Base-by-base conservation (phyloP, 2,888 invertebrate species). In the Seira musarum region DNA sequence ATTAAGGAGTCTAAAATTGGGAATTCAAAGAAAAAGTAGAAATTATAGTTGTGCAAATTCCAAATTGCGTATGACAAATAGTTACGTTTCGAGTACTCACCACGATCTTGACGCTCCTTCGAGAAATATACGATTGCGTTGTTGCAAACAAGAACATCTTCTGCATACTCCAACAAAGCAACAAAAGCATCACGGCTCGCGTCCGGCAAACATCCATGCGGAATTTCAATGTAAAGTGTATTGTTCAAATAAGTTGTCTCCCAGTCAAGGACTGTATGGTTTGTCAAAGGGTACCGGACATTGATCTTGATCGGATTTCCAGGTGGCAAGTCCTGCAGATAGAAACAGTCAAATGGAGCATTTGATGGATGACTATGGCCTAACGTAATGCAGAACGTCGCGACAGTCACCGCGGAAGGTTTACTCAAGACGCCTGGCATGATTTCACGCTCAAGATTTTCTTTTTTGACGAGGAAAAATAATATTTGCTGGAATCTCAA, bases 181-280 rank as follows among this genome's bases (percentile, higher is more conserved):
- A 98, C 93, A 90, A 98, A 97, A 86, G 96, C 96, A 90, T 98
- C 96, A 90, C 97, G 96, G 87, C 97, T 97, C 87, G 97, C 95
- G 88, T 94, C 96, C 2, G 96, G 94, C 85, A 95, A 92, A 85
- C 97, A 92, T 82, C 94, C 93, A 82, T 93, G 92, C 66, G 97
- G 97, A 88, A 98, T 92, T 86, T 96, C 95, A 87, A 98, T 94
- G 90, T 96, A 98, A 87, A 98, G 92, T 86, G 93, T 93, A 83
- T 93, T 93, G 83, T 93, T 92, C 87, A 93, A 91, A 87, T 94
- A 92, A 89, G 95, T 93, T 86, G 96, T 94, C 89, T 96, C 95
- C 96, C 96, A 97, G 88, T 92, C 92, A 70, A 94, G 94, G 87
- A 92, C 92, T 79, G 93, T 93, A 88, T 93, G 93, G 88, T 94